phyloP scores from a whole-genome alignment of 2,113 vertebrate genomes.

The Echinops telfairi region DNA sequence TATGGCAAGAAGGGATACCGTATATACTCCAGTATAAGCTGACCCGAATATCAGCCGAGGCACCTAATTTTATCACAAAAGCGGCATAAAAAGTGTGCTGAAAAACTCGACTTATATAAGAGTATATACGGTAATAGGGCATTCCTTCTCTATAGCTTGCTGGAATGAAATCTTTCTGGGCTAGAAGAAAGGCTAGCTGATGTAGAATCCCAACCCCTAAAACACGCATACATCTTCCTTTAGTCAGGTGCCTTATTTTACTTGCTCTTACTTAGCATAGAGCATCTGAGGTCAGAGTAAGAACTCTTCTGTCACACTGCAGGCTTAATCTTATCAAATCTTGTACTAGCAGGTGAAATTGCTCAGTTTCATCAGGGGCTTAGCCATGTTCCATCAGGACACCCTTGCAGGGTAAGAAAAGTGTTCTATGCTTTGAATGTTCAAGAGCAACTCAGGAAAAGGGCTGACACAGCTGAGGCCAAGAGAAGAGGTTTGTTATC shows the following conservation, averaged over 20 bases:
- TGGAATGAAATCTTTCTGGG: background rate
- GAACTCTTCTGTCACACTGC: constrained; percentile 73
- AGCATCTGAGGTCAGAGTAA: constrained; percentile 79
- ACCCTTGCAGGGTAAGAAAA: background rate
- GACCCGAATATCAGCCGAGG: too few species aligned
- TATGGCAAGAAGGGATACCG: background rate
- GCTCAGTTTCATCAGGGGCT: constrained; percentile 68
- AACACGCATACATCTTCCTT: background rate
- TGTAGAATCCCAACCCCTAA: background rate
- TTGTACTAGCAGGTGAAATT: constrained; percentile 76
- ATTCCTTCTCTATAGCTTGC: background rate
- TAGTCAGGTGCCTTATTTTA: background rate
- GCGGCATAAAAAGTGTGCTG: too few species aligned
- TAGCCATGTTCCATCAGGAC: constrained; percentile 39
- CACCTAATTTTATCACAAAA: too few species aligned
- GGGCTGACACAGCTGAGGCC: background rate
- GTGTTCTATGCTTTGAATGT: background rate
- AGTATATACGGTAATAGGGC: too few species aligned
- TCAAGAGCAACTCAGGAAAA: background rate
- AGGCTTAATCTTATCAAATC: constrained; percentile 61
- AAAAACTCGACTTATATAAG: too few species aligned
- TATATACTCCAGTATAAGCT: too few species aligned
- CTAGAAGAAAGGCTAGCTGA: background rate
- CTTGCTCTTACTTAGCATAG: background rate
- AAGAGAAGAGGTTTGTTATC: background rate